Evolutionary conservation across 2,888 invertebrate genomes (phyloP), one percentile per base, ranked within the genome.

Genomic region (Barypeithes pellucidus): DNA sequence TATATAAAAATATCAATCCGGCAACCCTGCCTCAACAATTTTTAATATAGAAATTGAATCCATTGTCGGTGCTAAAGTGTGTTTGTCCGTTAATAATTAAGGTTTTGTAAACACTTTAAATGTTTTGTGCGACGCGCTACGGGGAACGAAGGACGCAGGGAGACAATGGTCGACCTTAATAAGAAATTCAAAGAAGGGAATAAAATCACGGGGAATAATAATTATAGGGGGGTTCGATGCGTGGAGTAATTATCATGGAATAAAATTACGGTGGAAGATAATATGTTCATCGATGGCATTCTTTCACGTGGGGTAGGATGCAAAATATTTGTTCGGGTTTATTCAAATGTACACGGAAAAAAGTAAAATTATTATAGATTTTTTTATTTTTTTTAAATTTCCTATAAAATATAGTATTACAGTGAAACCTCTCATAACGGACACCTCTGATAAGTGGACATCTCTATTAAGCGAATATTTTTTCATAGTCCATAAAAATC

Each of bases 31-130:
- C 16, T 29, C 9, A n/a, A 8, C 22, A 60, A 14, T 67, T 52
- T 65, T 33, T 14, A 22, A 36, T 39, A 50, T 33, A 70, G 61
- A 45, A 24, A 33, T 70, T 24, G 57, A 22, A 76, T 74, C 75
- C 78, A 80, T 82, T 82, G 82, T 82, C 72, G 68, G 60, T 33
- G 24, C 70, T 77, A 79, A 80, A 83, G 82, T 82, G 82, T 81
- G 83, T 83, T 83, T 82, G 83, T 79, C 83, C 84, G 83, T 84
- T 84, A 83, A 83, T 84, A 84, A 84, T 84, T 81, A 80, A 81
- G 81, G 82, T 83, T 84, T 82, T 83, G 84, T 83, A 84, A 83
- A 84, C 84, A 81, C 79, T 79, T 77, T 77, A 78, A 78, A 81
- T 78, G 79, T 78, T 81, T 78, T 88, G 88, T 87, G 87, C 85